Evolutionary conservation across 2,797 vertebrate species (phyloP).

Genomic region (Hafferia zeledoni): DNA sequence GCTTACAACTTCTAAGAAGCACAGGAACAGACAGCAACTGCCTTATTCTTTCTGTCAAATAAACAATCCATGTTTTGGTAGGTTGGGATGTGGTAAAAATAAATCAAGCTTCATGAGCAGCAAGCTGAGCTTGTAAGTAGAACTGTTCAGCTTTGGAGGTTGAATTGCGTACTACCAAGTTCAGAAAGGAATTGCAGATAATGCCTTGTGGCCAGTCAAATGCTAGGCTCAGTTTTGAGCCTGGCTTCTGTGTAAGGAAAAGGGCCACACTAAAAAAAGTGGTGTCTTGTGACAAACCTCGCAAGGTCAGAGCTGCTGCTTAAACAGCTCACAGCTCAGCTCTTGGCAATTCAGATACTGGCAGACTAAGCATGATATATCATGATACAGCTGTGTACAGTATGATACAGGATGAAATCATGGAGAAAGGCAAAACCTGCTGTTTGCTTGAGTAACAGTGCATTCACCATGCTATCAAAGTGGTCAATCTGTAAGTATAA

Average conservation of each 20-base stretch:
- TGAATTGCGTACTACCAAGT: not conserved
- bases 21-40: slow-evolving; percentile 27
- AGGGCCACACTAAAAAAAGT: not conserved
- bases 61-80: slow-evolving; percentile 55
- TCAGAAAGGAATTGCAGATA: not conserved
- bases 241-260: not conserved
- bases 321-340: not conserved
- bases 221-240: not conserved
- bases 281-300: not conserved
- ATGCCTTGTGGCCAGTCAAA: not conserved
- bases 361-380: not conserved
- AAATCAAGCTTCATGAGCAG: not conserved
- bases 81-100: slow-evolving; percentile 32
- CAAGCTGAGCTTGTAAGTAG: not conserved
- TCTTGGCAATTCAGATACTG: not conserved
- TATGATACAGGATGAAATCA: not conserved
- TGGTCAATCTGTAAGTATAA: not conserved
- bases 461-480: not conserved
- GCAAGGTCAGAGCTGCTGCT: not conserved
- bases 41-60: slow-evolving; percentile 63
- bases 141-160: not conserved
- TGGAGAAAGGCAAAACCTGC: not conserved
- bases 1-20: slow-evolving; percentile 29
- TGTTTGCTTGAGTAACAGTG: not conserved
- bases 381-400: not conserved